These are phyloP conservation scores for Emydoidea blandingii DNA, from an alignment of 2,797 vertebrate genomes.

Conservation along the genomic window DNA sequence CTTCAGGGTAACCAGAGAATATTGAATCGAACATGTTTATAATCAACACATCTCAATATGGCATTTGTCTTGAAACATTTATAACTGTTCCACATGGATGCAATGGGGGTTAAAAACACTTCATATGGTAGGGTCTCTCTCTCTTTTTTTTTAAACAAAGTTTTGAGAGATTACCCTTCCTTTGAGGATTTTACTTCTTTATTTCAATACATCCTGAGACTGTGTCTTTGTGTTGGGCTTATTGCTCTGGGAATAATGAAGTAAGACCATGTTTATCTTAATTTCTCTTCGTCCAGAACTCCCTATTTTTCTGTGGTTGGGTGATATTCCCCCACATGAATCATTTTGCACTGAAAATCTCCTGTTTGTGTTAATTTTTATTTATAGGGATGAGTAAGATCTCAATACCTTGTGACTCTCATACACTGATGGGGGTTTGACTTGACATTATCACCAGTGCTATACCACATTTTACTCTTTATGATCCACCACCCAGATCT, in stretches of 20 bases:
- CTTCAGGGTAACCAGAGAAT: neutral
- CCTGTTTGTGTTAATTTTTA: neutral
- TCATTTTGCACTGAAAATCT: neutral
- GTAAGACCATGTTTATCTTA: neutral
- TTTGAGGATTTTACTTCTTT: neutral
- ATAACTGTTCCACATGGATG: neutral
- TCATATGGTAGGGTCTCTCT: neutral
- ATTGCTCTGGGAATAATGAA: neutral
- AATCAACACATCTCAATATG: neutral
- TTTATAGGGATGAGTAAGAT: neutral
- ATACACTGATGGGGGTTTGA: too few species aligned
- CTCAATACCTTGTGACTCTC: neutral
- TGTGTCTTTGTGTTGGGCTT: neutral
- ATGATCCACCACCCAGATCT: neutral
- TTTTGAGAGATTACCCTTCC: neutral
- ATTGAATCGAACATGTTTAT: accelerated
- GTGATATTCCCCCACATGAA: accelerated
- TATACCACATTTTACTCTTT: neutral
- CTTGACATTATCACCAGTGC: too few species aligned
- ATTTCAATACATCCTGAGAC: neutral
- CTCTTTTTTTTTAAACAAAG: neutral
- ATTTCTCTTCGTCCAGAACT: neutral
- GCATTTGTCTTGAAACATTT: neutral
- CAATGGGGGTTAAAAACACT: neutral
- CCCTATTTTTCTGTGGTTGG: accelerated